Evolutionary conservation across 2,888 invertebrate species (phyloP), one percentile per base, ranked within the genome.

Genomic region (Leptinotarsa peninsularis): DNA sequence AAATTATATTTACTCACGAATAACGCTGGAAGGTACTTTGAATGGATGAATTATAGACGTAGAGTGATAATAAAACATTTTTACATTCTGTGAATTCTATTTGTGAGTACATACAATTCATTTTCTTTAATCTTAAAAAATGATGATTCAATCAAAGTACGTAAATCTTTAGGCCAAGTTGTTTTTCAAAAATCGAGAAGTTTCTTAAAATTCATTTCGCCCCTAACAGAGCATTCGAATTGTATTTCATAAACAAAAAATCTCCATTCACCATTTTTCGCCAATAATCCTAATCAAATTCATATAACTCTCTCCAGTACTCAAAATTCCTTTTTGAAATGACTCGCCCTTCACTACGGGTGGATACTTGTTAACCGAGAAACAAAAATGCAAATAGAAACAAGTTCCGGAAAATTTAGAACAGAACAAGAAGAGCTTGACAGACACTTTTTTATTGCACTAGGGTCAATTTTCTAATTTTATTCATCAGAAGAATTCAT

Each of bases 401-500:
- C 52, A 50, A 27, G 23, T 68, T 54, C 49, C 17, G 49, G 4
- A 27, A 68, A 52, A 52, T 67, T 67, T 17, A 49, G 49, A 54
- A 50, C 68, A 68, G 52, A 54, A 27, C 23, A 72, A 72, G 23
- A 49, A 67, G 49, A 63, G 72, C 63, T 68, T 68, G 14, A 58
- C 70, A 49, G 23, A 63, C 49, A 71, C 33, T 60, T 50, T 66
- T 76, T 76, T 76, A 76, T 76, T 76, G 76, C 76, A 73, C 73
- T 72, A 76, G 69, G 58, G 71, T 73, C 17, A 56, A 58, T 27
- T 67, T 67, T 73, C 43, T 73, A 27, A 14, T 66, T 18, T 58
- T 13, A 21, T 18, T 15, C 21, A 69, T 50, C 4, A 67, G 18
- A 67, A 23, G 21, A 50, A 50, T 50, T 14, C 2, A 49, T 49